Percentiles rank a stretch among this genome's conserved stretches.
phyloP scores from a whole-genome alignment of 1,140 invertebrate species.

The Pseudomyrmex concolor region DNA sequence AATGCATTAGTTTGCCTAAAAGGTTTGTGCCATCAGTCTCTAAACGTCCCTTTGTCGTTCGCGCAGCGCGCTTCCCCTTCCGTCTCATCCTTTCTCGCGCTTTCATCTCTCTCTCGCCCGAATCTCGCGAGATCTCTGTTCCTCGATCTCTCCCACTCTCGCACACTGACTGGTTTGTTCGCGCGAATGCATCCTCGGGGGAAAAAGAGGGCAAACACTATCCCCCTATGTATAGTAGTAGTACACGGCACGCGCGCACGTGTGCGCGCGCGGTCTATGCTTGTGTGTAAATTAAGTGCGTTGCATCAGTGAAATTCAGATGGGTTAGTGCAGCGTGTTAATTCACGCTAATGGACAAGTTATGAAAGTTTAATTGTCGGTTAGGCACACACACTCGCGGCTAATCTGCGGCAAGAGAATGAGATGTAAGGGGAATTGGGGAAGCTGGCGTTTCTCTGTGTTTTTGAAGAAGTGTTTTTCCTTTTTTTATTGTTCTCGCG shows the following conservation, averaged over 20 bases:
- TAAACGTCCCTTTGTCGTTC: slow-evolving; percentile 73
- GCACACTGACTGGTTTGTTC: slow-evolving; percentile 21
- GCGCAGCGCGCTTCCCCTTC: not conserved
- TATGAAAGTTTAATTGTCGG: slow-evolving; percentile 77
- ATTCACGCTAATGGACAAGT: slow-evolving; percentile 76
- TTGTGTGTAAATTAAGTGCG: slow-evolving; percentile 75
- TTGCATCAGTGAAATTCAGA: slow-evolving; percentile 73
- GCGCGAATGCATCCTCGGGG: slow-evolving; percentile 61
- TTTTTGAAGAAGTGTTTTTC: not conserved
- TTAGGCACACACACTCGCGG: slow-evolving; percentile 60
- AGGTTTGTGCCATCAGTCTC: slow-evolving; percentile 81
- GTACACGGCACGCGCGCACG: not conserved
- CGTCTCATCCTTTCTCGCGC: slow-evolving; percentile 22
- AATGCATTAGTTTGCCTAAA: slow-evolving; percentile 81
- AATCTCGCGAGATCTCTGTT: slow-evolving; percentile 31
- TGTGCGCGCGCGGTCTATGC: slow-evolving; percentile 22
- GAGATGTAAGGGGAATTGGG: not conserved
- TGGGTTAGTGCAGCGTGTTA: slow-evolving; percentile 72
- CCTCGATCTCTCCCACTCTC: slow-evolving; percentile 61
- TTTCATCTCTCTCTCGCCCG: slow-evolving; percentile 15
- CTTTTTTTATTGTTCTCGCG: no score
- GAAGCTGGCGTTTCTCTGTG: slow-evolving; percentile 15
- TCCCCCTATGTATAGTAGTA: not conserved
- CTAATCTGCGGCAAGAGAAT: not conserved
- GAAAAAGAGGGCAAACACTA: slow-evolving; percentile 66